Evolutionary conservation across 2,797 vertebrate genomes (phyloP), one percentile per base, ranked within the genome.

Genomic region (Rhynchonycteris naso): DNA sequence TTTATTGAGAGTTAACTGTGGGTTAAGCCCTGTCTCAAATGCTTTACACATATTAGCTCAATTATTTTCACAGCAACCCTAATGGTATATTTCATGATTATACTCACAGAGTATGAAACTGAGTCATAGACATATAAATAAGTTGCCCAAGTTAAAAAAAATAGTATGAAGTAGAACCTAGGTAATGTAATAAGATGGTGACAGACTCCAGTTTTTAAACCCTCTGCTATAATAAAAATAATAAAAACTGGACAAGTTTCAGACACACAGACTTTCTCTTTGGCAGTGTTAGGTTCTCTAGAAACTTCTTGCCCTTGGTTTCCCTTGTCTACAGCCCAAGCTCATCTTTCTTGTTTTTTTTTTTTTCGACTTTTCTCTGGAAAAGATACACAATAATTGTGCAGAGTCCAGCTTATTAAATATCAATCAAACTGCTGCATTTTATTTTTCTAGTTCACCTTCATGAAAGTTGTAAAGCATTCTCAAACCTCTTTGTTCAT

Each of bases 321-420:
- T 84, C 35, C 12, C n/a, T 90, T 88, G 84, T 63, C 30, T 90
- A 75, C 0, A 92, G 28, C 6, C 24, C 61, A 93, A 66, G 47
- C 22, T 88, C 92, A 65, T 91, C 21, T 72, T 87, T 82, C 28
- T 85, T 43, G 33, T 7, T 91, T 95, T 91, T 61, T 75, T 94
- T 58, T 83, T n/a, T n/a, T n/a, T n/a, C n/a, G n/a, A 59, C 47
- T 91, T 92, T 94, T 93, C 50, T 93, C 54, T 72, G 26, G 28
- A 85, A 68, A 82, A 28, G 54, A 58, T 54, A 24, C 22, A 61
- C 26, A 75, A 71, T 91, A 90, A 94, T 78, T 93, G 21, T 47
- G 66, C 84, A 26, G 38, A 74, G 30, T 69, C 7, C 14, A 91
- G 33, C 43, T 82, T 82, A 88, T 84, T 93, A 85, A 74, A 95